Evolutionary conservation across 2,113 vertebrate species (phyloP), one percentile per base, ranked within the genome.

Genomic region (Siphamia tubifer): DNA sequence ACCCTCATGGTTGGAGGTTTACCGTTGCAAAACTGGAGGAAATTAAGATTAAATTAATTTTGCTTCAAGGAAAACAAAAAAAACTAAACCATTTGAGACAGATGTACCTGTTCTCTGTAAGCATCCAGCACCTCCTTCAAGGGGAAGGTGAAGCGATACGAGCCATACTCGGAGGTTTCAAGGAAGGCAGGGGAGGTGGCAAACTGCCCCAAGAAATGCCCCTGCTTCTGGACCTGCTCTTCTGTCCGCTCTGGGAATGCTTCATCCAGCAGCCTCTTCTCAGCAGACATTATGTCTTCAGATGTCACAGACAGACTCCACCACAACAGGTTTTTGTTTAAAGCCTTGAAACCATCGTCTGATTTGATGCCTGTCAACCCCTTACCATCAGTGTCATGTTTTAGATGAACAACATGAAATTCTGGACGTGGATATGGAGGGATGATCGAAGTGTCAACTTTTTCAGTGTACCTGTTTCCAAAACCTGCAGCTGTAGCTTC

Each of bases 91-190:
- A n/a, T n/a, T n/a, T n/a, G n/a, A 30, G 1, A 44, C 3, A 16
- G n/a, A n/a, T n/a, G n/a, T 58, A 69, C 66, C 66, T 69, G 66
- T 0, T 52, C 0, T 0, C 30, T 42, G 75, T 79, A 79, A 20
- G 61, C 62, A 0, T 0, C 1, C 75, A 82, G 45, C 9, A 82
- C 4, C 24, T 68, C 70, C 52, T 79, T 11, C 66, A 82, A 23
- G 2, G 40, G n/a, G 25, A 82, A 62, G 23, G 58, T 83, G 62
- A 83, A 69, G 36, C 72, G 68, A 48, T 66, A 83, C 0, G 57
- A 52, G 10, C 76, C 71, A n/a, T 49, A 11, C 1, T 49, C 55
- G 62, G 75, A 78, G 3, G 3, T 30, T 19, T 52, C 3, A 8
- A 0, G 0, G 24, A 82, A 71, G 51, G 42, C 71, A 0, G 57